Base-by-base conservation (phyloP, 2,113 vertebrate genomes). In the Periophthalmus modestus region DNA sequence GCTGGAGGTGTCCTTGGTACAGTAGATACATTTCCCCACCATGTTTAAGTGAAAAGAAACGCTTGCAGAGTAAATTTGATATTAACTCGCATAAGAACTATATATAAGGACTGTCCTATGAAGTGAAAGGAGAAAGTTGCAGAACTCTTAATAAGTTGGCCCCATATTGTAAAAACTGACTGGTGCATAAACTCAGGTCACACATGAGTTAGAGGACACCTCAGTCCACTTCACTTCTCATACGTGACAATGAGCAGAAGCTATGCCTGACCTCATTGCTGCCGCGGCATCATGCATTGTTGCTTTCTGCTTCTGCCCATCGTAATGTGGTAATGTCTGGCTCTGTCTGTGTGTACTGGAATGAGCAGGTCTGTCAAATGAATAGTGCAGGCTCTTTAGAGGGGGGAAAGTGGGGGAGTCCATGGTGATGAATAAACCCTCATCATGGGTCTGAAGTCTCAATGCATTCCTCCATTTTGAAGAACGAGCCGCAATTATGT, bases 381-480 rank as follows among this genome's bases (percentile, higher is more conserved):
- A 74, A 87, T 58, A 61, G 69, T 18, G 24, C 28, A 55, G 59
- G 71, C 66, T 67, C 52, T 70, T 69, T 62, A 62, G 43, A 61
- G 23, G 39, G 28, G 28, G 34, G 34, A 66, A 24, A 54, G 14
- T 28, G 48, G 72, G 48, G 69, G 72, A 75, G 61, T 71, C 33
- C 63, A 66, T 46, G 55, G 66, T 2, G 39, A 81, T 77, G 76
- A 81, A 73, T 70, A 59, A 74, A 81, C 28, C 68, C 46, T 69
- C 14, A n/a, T 63, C 2, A 10, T 72, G 21, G 28, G 57, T 19
- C 43, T 47, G 68, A 74, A 67, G 57, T 59, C 57, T 59, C 57
- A 59, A 59, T 78, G 55, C 77, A 74, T 69, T 69, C 67, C 57
- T 67, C 57, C 57, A 59, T 59, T 58, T 59, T 59, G 48, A 66